Evolutionary conservation across 1,140 invertebrate genomes (phyloP), one percentile per base, ranked within the genome.

Genomic region (Drosophila bipectinata): DNA sequence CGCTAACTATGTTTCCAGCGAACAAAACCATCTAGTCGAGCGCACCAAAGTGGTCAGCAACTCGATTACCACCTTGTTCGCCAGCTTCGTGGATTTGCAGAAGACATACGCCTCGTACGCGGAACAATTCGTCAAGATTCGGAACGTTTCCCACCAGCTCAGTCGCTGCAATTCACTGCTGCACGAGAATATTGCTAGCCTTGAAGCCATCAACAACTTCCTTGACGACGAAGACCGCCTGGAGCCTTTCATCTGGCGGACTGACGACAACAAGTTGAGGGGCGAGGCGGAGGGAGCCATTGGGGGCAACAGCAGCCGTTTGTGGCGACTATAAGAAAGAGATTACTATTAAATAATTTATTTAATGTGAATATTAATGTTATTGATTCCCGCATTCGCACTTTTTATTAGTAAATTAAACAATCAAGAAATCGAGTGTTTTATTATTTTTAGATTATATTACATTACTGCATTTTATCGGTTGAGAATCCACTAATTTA

Each of bases 201-300:
- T 98, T 78, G 97, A 98, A 80, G 94, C 94, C 3, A 93, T 99
- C 15, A 98, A 99, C 90, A 95, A 96, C 90, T 91, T 96, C 39
- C 92, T 99, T 32, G 97, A 98, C 5, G 93, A 95, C 48, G 95
- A 96, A 32, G 96, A 98, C 64, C 94, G 97, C 37, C 90, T 99
- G 15, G 97, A 98, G 92, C 96, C 97, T 1, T 98, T 99, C 92
- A 95, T 97, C 8, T 98, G 97, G 97, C 96, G 96, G 6, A 97
- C 96, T 32, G 90, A 91, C 55, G 90, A 91, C 51, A 91, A 84
- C 55, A 91, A 91, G 63, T 59, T 82, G 66, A 72, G 90, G 2
- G 90, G 90, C 34, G 85, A 91, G 61, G 90, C 90, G 0, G 90
- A 91, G 18, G 90, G 89, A 12, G 89, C 88, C 5, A 79, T 67